Base-by-base conservation (phyloP, 2,888 invertebrate species). In the Zhuqinia jingwanae region DNA sequence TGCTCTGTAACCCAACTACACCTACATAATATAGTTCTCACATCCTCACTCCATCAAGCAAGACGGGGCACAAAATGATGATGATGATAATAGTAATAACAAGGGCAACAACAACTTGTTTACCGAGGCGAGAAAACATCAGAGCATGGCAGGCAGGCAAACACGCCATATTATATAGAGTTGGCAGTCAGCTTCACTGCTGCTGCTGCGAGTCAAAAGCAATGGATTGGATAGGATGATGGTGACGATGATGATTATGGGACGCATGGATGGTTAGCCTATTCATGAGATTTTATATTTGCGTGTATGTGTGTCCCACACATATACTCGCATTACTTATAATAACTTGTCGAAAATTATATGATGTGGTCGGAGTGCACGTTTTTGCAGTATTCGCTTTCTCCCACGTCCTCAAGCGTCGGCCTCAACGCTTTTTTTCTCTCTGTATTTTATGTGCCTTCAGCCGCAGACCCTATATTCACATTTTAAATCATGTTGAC, bases 61-160 rank as follows among this genome's bases (percentile, higher is more conserved):
- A 65, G 6, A 5, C 1, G 11, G 17, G 1, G 22, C 53, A 27
- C 53, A 20, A 27, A 27, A 22, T 15, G 20, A n/a, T n/a, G n/a
- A n/a, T n/a, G 47, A 45, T 13, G 65, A 20, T 50, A 8, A 47
- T 15, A 25, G 53, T 17, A 70, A 85, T 84, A 77, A 56, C 73
- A 79, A 75, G 53, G 79, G 79, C 50, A 77, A 45, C 73, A 79
- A 75, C 63, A 85, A 85, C 63, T 85, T 78, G 85, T 47, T 79
- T 73, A 79, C 50, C 73, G 73, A 75, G 84, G 6, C 73, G 22
- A 73, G 85, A 50, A 85, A 70, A 77, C 56, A 17, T 2, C n/a
- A 5, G 15, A 50, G n/a, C 13, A 50, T 50, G 13, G 36, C 8
- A 36, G 5, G 36, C n/a, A 36, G 36, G 36, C 36, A 36, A 36